Conservation (phyloP, 2,797 vertebrate species). For the Leucoraja ocellata region DNA sequence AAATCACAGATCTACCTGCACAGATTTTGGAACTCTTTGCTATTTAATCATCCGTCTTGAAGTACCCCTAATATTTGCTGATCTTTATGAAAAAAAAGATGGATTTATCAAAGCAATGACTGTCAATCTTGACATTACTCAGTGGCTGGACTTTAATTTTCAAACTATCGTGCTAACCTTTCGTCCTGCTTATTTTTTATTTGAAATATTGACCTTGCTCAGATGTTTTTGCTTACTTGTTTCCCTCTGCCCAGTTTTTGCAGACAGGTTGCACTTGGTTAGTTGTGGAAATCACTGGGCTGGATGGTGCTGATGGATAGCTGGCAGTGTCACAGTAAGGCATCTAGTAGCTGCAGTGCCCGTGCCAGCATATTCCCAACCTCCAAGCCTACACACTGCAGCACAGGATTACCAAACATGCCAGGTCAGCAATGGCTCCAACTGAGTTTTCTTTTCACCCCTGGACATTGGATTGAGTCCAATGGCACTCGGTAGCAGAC, state of each 20-base stretch:
- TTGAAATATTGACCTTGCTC: neutral
- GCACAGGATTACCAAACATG: too few relatives aligned
- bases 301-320: too few relatives aligned
- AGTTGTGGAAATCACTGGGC: too few relatives aligned
- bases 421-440: too few relatives aligned
- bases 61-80: neutral
- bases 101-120: neutral
- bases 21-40: neutral
- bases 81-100: neutral
- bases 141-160: neutral
- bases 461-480: too few relatives aligned
- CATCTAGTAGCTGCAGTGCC: too few relatives aligned
- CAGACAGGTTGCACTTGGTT: too few relatives aligned
- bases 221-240: neutral
- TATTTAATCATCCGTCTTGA: conserved; percentile 25
- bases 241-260: neutral
- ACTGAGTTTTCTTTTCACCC: too few relatives aligned
- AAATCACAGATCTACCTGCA: neutral
- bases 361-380: too few relatives aligned
- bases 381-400: too few relatives aligned
- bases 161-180: neutral
- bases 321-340: too few relatives aligned
- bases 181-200: neutral
- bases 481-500: too few relatives aligned
- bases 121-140: neutral